phyloP scores from a whole-genome alignment of 1,140 invertebrate species.

The Rhizoglyphus robini region DNA sequence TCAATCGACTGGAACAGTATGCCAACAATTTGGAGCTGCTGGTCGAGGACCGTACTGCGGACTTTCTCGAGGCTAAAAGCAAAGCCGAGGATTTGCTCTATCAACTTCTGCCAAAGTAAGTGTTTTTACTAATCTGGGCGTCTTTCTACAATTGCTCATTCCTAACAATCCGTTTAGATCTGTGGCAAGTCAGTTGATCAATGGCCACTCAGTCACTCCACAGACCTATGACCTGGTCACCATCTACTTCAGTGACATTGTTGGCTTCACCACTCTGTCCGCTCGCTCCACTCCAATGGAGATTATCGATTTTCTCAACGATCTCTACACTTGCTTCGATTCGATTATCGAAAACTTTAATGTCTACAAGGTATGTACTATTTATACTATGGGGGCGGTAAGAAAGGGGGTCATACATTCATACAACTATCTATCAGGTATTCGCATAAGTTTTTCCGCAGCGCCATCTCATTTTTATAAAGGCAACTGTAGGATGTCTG shows the following conservation, averaged over 20 bases:
- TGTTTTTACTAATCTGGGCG: background rate
- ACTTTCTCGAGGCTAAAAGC: constrained; percentile 76
- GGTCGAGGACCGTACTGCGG: constrained; percentile 70
- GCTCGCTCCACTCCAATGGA: constrained; percentile 37
- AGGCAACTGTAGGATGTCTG: too few species aligned
- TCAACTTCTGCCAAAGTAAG: constrained; percentile 69
- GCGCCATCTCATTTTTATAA: too few species aligned
- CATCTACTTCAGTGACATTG: constrained; percentile 97
- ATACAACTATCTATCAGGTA: too few species aligned
- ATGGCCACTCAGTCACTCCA: constrained; percentile 76
- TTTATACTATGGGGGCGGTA: background rate
- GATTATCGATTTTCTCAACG: constrained; percentile 83
- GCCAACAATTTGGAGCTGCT: constrained; percentile 87
- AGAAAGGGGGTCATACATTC: background rate
- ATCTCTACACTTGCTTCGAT: constrained; percentile 88
- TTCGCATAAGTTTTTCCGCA: too few species aligned
- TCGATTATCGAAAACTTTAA: constrained; percentile 83
- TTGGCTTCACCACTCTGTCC: constrained; percentile 91
- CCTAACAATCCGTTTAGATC: background rate
- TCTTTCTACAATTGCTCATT: background rate
- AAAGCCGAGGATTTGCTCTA: constrained; percentile 84
- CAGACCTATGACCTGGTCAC: constrained; percentile 85
- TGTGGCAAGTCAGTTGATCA: constrained; percentile 46
- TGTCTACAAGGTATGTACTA: constrained; percentile 75
- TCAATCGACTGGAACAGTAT: constrained; percentile 87